Percentiles rank a stretch among this genome's conserved stretches.
Conservation (phyloP, 92 coral and sea anemone species). For the Palythoa heliodiscus region DNA sequence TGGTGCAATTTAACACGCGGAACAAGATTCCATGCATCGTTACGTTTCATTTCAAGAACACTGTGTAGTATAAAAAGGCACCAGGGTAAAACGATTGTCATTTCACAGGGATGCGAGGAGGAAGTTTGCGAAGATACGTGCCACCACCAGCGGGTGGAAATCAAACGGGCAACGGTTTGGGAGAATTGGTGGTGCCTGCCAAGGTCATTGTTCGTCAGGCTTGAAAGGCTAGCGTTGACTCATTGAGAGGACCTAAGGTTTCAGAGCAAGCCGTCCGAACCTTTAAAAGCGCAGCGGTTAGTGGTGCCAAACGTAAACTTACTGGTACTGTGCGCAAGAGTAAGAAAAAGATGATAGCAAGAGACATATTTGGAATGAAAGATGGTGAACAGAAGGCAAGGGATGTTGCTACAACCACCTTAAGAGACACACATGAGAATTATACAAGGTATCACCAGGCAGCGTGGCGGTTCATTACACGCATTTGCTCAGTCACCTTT, state of each 20-base stretch:
- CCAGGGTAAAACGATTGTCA: not conserved
- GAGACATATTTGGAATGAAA: slow-evolving; percentile 14
- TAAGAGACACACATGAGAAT: not conserved
- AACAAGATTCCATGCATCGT: slow-evolving; percentile 1
- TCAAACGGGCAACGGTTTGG: slow-evolving; percentile 5
- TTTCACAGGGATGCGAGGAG: slow-evolving; percentile 7
- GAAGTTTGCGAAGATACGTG: slow-evolving; percentile 17
- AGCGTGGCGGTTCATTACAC: not conserved
- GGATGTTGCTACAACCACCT: not conserved
- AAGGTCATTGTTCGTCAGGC: slow-evolving; percentile 1
- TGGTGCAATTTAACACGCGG: not conserved
- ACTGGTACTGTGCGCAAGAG: not conserved
- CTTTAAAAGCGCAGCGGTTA: not conserved
- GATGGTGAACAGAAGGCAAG: slow-evolving; percentile 4
- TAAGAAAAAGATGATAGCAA: not conserved
- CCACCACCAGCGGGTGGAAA: slow-evolving; percentile 9
- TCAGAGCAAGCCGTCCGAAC: not conserved
- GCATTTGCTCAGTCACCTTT: not conserved
- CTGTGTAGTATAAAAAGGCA: slow-evolving; percentile 6
- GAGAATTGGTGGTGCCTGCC: not conserved
- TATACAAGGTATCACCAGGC: not conserved
- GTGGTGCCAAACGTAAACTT: slow-evolving; percentile 11
- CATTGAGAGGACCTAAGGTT: not conserved
- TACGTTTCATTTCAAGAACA: slow-evolving; percentile 18
- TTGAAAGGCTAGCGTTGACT: slow-evolving; percentile 1